phyloP scores from a whole-genome alignment of 2,113 vertebrate species.

The Carlito syrichta region DNA sequence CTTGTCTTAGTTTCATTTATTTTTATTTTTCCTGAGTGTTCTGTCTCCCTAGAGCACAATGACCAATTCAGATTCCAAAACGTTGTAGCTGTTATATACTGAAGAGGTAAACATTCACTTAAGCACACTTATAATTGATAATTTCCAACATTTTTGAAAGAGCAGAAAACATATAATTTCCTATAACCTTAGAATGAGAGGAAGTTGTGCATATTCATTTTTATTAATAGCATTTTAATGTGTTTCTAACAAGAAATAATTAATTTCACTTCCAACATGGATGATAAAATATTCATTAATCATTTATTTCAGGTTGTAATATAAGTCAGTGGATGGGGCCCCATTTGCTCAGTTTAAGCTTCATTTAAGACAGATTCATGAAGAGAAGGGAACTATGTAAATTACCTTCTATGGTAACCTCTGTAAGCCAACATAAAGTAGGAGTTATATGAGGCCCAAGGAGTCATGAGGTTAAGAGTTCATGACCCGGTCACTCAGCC shows the following conservation, averaged over 20 bases:
- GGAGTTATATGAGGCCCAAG: neutral
- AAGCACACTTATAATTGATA: neutral
- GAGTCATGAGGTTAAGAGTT: neutral
- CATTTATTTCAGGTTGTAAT: slow-evolving; percentile 21
- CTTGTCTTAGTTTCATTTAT: neutral
- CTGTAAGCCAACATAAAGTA: neutral
- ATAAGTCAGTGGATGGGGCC: neutral
- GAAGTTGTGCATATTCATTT: neutral
- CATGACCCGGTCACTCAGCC: neutral
- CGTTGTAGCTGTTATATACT: neutral
- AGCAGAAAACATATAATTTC: neutral
- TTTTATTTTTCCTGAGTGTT: neutral
- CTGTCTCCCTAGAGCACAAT: neutral
- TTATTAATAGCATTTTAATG: neutral
- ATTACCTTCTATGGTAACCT: neutral
- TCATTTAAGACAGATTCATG: neutral
- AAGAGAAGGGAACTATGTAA: neutral
- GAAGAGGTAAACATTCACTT: neutral
- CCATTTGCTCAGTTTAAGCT: neutral
- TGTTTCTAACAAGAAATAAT: neutral
- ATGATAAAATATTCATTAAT: neutral
- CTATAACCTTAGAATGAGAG: neutral
- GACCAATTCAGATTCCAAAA: neutral
- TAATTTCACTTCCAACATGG: neutral
- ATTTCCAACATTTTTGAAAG: neutral